Evolutionary conservation across 1,140 invertebrate genomes (phyloP).

Genomic region (Neodiprion lecontei): DNA sequence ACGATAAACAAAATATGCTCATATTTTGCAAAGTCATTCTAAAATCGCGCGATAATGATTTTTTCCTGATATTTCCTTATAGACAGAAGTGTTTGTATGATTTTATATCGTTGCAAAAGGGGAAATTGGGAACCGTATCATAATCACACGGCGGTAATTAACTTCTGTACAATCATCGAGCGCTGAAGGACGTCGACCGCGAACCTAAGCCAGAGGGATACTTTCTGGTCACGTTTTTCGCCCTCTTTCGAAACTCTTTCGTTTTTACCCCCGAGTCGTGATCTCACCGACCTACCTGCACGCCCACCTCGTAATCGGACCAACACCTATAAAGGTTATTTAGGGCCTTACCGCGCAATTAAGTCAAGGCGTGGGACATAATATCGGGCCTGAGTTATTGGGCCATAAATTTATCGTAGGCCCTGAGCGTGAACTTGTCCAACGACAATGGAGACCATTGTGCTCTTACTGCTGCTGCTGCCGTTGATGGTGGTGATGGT

Average conservation of each 20-base stretch:
- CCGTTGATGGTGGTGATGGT: neutral
- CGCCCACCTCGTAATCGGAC: neutral
- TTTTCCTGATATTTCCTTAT: too few relatives aligned
- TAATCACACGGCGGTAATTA: too few relatives aligned
- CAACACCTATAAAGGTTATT: neutral
- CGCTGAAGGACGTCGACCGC: too few relatives aligned
- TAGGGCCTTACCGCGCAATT: constrained; percentile 4
- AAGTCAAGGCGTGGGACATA: constrained; percentile 6
- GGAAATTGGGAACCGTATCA: too few relatives aligned
- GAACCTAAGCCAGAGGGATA: too few relatives aligned
- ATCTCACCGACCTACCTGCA: neutral
- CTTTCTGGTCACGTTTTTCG: too few relatives aligned
- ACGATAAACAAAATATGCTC: too few relatives aligned
- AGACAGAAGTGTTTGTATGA: too few relatives aligned
- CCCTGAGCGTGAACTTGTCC: constrained; percentile 1
- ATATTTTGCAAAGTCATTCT: too few relatives aligned
- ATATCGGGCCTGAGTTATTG: constrained; percentile 4
- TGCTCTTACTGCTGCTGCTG: neutral
- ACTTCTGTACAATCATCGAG: too few relatives aligned
- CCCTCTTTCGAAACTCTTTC: neutral
- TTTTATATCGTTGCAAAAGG: too few relatives aligned
- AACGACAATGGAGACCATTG: constrained; percentile 4
- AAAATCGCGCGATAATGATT: too few relatives aligned
- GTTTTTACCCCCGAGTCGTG: neutral
- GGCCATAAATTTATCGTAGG: constrained; percentile 2